These are phyloP conservation scores for Sinosuthora webbiana DNA, from an alignment of 2,113 vertebrate species.

Conservation along the genomic window DNA sequence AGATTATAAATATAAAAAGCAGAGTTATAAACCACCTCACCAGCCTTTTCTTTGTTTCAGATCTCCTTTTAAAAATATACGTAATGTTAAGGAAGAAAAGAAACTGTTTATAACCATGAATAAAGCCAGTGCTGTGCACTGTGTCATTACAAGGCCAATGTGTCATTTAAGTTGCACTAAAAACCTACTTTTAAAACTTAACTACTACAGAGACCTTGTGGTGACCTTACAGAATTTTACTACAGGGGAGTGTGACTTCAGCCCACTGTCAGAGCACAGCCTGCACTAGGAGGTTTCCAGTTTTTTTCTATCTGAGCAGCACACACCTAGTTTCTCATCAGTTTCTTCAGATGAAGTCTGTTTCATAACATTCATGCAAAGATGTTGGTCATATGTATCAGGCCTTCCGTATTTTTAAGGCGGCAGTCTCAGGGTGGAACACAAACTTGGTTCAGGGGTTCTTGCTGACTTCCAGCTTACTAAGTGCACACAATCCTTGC, in stretches of 20 bases:
- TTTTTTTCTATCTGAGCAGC: neutral
- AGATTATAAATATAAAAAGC: conserved; percentile 57
- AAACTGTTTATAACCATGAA: neutral
- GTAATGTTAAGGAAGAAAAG: neutral
- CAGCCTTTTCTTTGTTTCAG: conserved; percentile 33
- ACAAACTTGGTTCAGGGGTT: neutral
- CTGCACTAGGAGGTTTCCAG: neutral
- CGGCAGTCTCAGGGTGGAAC: neutral
- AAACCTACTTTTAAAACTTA: neutral
- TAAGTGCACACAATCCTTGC: neutral
- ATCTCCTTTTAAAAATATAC: conserved; percentile 7
- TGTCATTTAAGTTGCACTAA: neutral
- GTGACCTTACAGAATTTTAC: neutral
- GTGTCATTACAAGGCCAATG: neutral
- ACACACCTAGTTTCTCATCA: neutral
- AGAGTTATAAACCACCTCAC: conserved; percentile 43
- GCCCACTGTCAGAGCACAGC: neutral
- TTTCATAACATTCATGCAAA: neutral
- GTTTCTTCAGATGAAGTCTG: neutral
- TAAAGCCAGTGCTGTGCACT: neutral
- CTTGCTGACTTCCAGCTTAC: neutral
- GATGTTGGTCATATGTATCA: neutral
- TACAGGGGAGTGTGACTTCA: neutral
- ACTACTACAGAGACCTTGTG: neutral
- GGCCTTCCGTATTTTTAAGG: neutral